Base-by-base conservation (phyloP, 1,140 invertebrate species). In the Adelges cooleyi region DNA sequence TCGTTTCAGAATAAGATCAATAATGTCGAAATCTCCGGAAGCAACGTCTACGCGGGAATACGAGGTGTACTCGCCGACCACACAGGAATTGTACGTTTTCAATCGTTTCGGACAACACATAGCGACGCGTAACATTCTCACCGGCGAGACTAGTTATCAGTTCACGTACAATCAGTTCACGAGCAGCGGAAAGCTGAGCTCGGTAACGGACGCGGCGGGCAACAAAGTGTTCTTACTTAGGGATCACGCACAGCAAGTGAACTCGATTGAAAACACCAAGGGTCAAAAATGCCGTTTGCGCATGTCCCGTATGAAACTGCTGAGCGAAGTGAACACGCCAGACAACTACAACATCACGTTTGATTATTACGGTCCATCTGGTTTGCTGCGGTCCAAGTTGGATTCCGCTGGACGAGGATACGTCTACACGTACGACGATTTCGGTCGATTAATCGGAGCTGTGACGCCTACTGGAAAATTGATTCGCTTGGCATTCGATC, bases 101-200 rank as follows among this genome's bases (percentile, higher is more conserved):
- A 97, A 97, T 72, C 80, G 92, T 69, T 95, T 95, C 72, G 95
- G 94, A 0, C 92, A 96, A 74, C 94, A 97, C 71, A 84, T 92
- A 2, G 84, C 86, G 33, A 97, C 94, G 0, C 87, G 86, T 67
- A 95, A 95, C 73, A 93, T 96, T 66, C 77, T 95, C 2, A 97
- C 92, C 0, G 89, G 90, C 0, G 89, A 93, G 74, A 90, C 85
- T 1, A 86, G 89, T 65, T 97, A 95, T 72, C 82, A 87, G 2
- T 98, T 97, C 72, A 87, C 90, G 0, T 97, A 98, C 75, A 96
- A 93, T 69, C 92, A 96, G 0, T 95, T 95, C 72, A 96, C 93
- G 0, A 95, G 90, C 69, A 95, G 94, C 72, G 94, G 94, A 1
- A 95, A 95, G 75, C 76, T 98, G 2, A 91, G 86, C 69, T 90